Percentiles rank a stretch among this genome's conserved stretches.
These are phyloP conservation scores for Tachypleus tridentatus DNA, from an alignment of 1,140 invertebrate genomes.

Conservation along the genomic window DNA sequence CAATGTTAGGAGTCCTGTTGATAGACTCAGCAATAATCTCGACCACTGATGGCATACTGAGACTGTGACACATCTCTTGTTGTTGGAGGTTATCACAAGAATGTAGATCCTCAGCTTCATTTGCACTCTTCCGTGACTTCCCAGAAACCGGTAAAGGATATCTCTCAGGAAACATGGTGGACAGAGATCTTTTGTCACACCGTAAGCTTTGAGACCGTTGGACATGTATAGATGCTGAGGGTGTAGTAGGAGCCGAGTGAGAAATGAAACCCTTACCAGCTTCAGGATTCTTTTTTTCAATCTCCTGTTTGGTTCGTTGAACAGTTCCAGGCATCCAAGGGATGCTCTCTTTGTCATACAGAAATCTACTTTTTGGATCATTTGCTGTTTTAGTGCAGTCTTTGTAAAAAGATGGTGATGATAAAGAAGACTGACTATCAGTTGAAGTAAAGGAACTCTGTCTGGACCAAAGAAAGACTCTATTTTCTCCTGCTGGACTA, in stretches of 20 bases:
- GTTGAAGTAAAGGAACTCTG: no score
- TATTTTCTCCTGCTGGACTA: no score
- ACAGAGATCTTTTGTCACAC: constrained; percentile 26
- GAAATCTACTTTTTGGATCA: background rate
- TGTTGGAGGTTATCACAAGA: no score
- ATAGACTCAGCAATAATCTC: constrained; percentile 16
- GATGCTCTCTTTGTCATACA: constrained; percentile 48
- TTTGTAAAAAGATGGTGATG: no score
- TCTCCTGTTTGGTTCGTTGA: constrained; percentile 54
- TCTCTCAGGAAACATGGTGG: constrained; percentile 5
- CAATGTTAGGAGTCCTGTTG: constrained; percentile 16
- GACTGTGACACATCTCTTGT: constrained; percentile 9
- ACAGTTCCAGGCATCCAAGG: constrained; percentile 40
- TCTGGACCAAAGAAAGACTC: no score
- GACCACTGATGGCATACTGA: constrained; percentile 20
- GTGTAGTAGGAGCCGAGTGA: constrained; percentile 4
- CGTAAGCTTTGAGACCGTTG: constrained; percentile 25
- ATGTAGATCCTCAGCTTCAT: constrained; percentile 8
- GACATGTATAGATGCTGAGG: constrained; percentile 7
- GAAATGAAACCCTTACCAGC: constrained; percentile 13
- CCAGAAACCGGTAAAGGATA: constrained; percentile 14
- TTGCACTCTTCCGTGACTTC: constrained; percentile 9
- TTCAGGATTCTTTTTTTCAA: constrained; percentile 45
- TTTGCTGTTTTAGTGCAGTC: no score
- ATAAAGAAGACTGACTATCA: no score